Evolutionary conservation across 2,797 vertebrate species (phyloP), one percentile per base, ranked within the genome.

Genomic region (Melanotaenia boesemani): DNA sequence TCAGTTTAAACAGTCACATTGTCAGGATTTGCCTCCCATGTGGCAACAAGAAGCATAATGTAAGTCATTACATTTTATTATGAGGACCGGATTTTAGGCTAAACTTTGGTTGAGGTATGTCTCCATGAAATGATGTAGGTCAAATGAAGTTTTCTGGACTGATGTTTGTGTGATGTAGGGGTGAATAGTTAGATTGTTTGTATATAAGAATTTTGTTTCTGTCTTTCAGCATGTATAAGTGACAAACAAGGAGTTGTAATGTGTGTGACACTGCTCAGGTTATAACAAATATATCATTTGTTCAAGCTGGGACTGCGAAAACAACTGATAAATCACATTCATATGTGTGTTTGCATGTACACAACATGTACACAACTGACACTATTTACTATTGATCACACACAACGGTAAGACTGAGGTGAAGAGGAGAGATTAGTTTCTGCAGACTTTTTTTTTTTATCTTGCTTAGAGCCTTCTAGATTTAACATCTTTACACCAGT

Each of bases 231-330:
- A 22, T n/a, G 59, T 3, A 4, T 41, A 30, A 41, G 55, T 70
- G 65, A 72, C 37, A 79, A 77, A 79, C 39, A 76, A 12, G n/a
- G 22, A 46, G 32, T 59, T 72, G 52, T 55, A 59, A 72, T 63
- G 72, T 34, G 22, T 36, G 56, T 46, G 48, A 69, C 48, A 61
- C 26, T 67, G 63, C 55, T 39, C 34, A 73, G 57, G 59, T 76
- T 70, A 65, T 69, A 69, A 76, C 76, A 87, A 86, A 79, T 44
- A 74, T 62, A 64, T 80, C 10, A 82, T 86, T 79, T 86, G 58
- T 86, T 82, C 55, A 70, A 70, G 70, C 72, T 61, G 37, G 37
- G 37, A 46, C 73, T 28, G 32, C 73, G 24, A 63, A 59, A 76
- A 18, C 64, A 70, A 67, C 70, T 81, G 72, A 88, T 84, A 56